Conservation (phyloP, 2,888 invertebrate genomes). For the Synergus laeviventris region DNA sequence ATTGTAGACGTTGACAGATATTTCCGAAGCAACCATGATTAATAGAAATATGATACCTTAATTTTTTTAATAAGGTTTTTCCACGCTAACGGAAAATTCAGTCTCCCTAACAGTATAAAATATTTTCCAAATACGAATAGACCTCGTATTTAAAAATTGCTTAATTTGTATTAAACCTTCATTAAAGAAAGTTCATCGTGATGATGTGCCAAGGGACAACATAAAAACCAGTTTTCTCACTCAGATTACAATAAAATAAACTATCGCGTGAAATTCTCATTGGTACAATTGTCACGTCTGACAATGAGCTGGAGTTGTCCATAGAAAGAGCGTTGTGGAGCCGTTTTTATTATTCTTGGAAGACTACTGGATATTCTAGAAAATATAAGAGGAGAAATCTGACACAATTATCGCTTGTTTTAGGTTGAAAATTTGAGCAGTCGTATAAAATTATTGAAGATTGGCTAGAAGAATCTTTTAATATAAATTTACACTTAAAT, state of each 20-base stretch:
- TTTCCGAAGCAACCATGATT: background rate
- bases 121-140: too few relatives aligned
- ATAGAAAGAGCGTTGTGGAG: constrained; percentile 13
- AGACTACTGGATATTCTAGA: background rate
- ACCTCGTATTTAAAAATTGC: too few relatives aligned
- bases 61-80: background rate
- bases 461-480: too few relatives aligned
- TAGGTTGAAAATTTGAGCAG: too few relatives aligned
- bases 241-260: constrained; percentile 26
- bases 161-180: too few relatives aligned
- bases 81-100: too few relatives aligned
- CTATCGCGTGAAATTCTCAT: constrained; percentile 26
- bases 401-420: background rate
- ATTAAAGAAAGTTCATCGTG: background rate
- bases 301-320: constrained; percentile 27
- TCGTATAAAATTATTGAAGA: too few relatives aligned
- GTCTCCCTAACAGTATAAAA: too few relatives aligned
- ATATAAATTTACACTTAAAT: too few relatives aligned
- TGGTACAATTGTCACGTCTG: constrained; percentile 27
- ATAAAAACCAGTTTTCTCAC: constrained; percentile 15
- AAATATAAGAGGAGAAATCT: background rate
- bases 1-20: background rate
- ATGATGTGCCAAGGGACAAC: background rate
- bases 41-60: background rate
- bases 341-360: constrained; percentile 11